phyloP scores from a whole-genome alignment of 2,888 invertebrate species.

The Diogma glabrata region DNA sequence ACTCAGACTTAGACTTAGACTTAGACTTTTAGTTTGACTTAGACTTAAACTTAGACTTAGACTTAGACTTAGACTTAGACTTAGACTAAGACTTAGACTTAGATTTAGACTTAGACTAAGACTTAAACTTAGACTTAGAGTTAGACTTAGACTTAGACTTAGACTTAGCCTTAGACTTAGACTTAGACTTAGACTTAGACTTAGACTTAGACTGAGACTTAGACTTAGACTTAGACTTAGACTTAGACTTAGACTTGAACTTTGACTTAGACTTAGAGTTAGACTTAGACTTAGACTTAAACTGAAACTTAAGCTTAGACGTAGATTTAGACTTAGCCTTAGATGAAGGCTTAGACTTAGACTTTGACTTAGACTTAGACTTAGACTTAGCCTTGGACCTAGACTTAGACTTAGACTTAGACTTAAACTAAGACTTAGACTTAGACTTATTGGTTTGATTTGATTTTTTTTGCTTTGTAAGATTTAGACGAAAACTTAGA shows the following conservation, averaged over 20 bases:
- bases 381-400: background rate
- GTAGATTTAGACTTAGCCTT: background rate
- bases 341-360: background rate
- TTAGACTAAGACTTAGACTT: background rate
- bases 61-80: background rate
- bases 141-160: background rate
- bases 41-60: background rate
- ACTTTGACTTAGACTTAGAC: background rate
- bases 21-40: background rate
- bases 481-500: background rate
- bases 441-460: background rate
- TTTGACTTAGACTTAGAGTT: background rate
- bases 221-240: background rate
- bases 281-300: background rate
- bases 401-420: conserved; percentile 3
- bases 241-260: background rate
- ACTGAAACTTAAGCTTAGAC: background rate
- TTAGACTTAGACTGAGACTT: background rate
- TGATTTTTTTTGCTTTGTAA: background rate
- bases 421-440: conserved; percentile 1
- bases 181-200: background rate
- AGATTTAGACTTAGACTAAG: background rate
- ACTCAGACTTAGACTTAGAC: background rate
- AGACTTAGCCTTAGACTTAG: background rate
- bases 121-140: background rate